Conservation (phyloP, 2,888 invertebrate species). For the Dicycla oo region DNA sequence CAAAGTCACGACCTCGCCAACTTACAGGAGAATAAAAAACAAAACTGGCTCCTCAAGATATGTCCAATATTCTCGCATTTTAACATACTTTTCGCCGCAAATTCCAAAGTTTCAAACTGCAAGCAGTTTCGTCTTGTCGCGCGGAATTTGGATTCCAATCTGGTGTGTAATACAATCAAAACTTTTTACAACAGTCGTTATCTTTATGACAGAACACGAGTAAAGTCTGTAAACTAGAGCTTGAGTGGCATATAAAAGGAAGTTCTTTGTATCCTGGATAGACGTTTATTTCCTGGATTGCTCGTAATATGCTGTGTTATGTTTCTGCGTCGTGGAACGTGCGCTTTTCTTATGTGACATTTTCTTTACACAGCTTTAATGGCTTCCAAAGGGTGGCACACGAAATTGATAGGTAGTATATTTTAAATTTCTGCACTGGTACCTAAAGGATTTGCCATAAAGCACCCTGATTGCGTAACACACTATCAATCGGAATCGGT, state of each 20-base stretch:
- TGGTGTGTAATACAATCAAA: slow-evolving; percentile 48
- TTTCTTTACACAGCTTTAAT: slow-evolving; percentile 8
- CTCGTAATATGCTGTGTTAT: slow-evolving; percentile 35
- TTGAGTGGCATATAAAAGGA: slow-evolving; percentile 38
- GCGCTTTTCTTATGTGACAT: slow-evolving; percentile 13
- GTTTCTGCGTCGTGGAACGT: slow-evolving; percentile 11
- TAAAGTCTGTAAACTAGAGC: slow-evolving; percentile 36
- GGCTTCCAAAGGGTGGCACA: not conserved
- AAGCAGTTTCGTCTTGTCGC: slow-evolving; percentile 34
- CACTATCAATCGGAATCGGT: too few relatives aligned
- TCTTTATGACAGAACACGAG: slow-evolving; percentile 45
- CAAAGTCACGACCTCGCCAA: not conserved
- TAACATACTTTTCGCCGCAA: slow-evolving; percentile 11
- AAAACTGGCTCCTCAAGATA: not conserved
- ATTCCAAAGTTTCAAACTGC: slow-evolving; percentile 34
- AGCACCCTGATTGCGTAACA: too few relatives aligned
- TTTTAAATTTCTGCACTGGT: not conserved
- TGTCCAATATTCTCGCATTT: slow-evolving; percentile 20
- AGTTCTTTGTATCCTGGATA: slow-evolving; percentile 43
- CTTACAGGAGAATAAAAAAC: not conserved
- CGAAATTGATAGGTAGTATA: not conserved
- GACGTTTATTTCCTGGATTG: slow-evolving; percentile 38
- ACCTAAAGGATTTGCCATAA: too few relatives aligned
- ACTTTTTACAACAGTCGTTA: slow-evolving; percentile 45
- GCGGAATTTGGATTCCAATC: slow-evolving; percentile 36